These are phyloP conservation scores for Hirtodrosophila trivittata DNA, from an alignment of 2,888 invertebrate species.

Conservation along the genomic window DNA sequence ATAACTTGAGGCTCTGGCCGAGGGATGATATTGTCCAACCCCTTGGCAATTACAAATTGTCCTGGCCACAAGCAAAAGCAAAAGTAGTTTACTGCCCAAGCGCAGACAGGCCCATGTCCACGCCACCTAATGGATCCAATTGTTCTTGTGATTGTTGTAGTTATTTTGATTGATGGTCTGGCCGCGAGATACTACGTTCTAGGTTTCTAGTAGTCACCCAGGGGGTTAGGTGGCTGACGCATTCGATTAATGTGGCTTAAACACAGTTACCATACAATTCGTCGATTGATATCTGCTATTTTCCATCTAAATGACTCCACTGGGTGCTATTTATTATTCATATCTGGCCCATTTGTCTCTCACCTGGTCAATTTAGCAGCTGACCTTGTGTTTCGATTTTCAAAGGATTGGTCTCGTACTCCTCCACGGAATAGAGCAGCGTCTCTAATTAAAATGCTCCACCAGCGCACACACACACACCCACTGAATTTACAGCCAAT, in stretches of 20 bases:
- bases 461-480: conserved; percentile 8
- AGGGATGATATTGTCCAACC: conserved; percentile 3
- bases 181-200: background rate
- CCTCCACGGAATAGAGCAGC: conserved; percentile 2
- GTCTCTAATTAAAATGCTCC: conserved; percentile 45
- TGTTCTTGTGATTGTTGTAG: conserved; percentile 10
- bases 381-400: conserved; percentile 6
- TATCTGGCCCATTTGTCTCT: conserved; percentile 17
- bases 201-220: background rate
- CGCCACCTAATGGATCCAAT: conserved; percentile 16
- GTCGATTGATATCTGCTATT: conserved; percentile 44
- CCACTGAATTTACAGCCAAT: conserved; percentile 22
- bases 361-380: conserved; percentile 10
- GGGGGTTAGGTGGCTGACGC: conserved; percentile 13
- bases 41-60: conserved; percentile 37
- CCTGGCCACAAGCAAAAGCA: conserved; percentile 20
- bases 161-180: conserved; percentile 42
- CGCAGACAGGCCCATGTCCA: conserved; percentile 38
- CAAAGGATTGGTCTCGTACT: background rate
- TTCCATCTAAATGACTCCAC: conserved; percentile 28
- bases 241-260: conserved; percentile 33
- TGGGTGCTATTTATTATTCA: conserved; percentile 36
- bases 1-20: background rate
- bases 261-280: conserved; percentile 43
- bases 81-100: too few species aligned